A percentile compares a stretch with the other conserved stretches of the same genome.
phyloP scores from a whole-genome alignment of 2,797 vertebrate genomes.

The Furcifer pardalis region DNA sequence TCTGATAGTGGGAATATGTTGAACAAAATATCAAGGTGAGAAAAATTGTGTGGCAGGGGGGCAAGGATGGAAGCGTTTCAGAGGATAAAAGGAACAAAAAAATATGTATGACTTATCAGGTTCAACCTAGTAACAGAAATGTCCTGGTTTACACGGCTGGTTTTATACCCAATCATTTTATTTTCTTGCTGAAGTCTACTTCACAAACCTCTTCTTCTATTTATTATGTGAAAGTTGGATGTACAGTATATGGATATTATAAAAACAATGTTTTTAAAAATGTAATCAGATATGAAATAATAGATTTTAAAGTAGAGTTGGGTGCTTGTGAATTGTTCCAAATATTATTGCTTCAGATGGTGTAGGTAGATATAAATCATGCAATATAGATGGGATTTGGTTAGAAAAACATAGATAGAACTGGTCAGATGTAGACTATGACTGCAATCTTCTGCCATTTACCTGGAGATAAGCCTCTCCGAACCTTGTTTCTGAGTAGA shows the following conservation, averaged over 20 bases:
- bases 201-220: no score
- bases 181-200: conserved; percentile 54
- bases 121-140: conserved; percentile 48
- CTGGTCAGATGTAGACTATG: neutral
- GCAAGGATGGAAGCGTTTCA: conserved; percentile 43
- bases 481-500: neutral
- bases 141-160: conserved; percentile 48
- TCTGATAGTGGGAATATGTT: conserved; percentile 57
- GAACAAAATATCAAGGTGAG: conserved; percentile 61
- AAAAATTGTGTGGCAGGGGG: conserved; percentile 8
- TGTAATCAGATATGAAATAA: neutral
- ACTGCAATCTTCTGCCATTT: neutral
- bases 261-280: conserved; percentile 7
- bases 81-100: conserved; percentile 57
- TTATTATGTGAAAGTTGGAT: neutral
- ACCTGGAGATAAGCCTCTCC: neutral
- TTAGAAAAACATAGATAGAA: neutral
- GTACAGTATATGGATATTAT: conserved; percentile 31
- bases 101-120: conserved; percentile 59
- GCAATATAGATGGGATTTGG: neutral
- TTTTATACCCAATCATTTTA: conserved; percentile 59
- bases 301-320: neutral
- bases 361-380: neutral
- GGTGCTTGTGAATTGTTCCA: neutral
- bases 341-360: neutral